phyloP scores from a whole-genome alignment of 1,140 invertebrate genomes.

The Panonychus citri region DNA sequence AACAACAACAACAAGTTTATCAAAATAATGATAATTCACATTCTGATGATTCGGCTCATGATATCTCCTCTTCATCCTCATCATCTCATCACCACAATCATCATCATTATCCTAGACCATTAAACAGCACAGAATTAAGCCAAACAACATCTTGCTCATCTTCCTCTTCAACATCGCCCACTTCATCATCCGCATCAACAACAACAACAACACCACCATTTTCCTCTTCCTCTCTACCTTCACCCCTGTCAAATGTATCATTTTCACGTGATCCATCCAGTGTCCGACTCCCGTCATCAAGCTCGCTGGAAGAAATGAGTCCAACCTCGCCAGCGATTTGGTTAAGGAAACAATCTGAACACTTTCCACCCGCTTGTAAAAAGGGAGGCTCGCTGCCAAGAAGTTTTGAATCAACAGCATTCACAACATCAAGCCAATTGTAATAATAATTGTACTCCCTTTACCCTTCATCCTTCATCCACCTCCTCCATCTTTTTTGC shows the following conservation, averaged over 20 bases:
- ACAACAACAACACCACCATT: too few species aligned
- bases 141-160: neutral
- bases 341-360: constrained; percentile 33
- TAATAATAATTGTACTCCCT: neutral
- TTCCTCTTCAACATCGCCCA: constrained; percentile 12
- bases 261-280: neutral
- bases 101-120: too few species aligned
- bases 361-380: constrained; percentile 24
- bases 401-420: constrained; percentile 34
- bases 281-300: neutral
- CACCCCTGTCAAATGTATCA: too few species aligned
- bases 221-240: too few species aligned
- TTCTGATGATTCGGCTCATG: neutral
- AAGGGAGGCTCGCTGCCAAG: constrained; percentile 52
- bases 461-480: neutral
- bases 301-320: constrained; percentile 16
- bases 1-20: neutral
- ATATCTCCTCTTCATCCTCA: neutral
- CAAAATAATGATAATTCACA: too few species aligned
- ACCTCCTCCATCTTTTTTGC: neutral
- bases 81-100: constrained; percentile 10
- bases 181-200: too few species aligned
- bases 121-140: too few species aligned
- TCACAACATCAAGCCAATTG: neutral
- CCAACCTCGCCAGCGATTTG: constrained; percentile 34